phyloP scores from a whole-genome alignment of 2,888 invertebrate species.

The Blera fallax region DNA sequence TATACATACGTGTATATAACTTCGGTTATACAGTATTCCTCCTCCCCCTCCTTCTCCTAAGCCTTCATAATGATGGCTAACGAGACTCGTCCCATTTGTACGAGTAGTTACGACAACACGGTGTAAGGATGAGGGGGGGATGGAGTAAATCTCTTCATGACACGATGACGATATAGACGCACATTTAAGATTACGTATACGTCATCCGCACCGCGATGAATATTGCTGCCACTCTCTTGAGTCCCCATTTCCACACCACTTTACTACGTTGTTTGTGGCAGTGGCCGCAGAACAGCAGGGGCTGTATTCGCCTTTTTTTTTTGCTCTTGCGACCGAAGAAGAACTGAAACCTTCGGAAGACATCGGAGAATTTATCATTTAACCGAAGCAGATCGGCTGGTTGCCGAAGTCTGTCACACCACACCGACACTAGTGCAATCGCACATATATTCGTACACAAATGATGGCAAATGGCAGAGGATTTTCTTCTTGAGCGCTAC shows the following conservation, averaged over 20 bases:
- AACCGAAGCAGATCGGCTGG: conserved; percentile 11
- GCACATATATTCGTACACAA: neutral
- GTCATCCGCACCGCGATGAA: conserved; percentile 46
- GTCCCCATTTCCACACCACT: conserved; percentile 32
- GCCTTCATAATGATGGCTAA: conserved; percentile 63
- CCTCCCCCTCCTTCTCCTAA: neutral
- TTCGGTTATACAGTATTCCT: conserved; percentile 21
- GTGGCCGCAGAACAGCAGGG: conserved; percentile 25
- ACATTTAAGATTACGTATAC: conserved; percentile 66
- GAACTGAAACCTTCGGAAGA: conserved; percentile 30
- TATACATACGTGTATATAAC: neutral
- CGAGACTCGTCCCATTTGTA: conserved; percentile 47
- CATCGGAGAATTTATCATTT: conserved; percentile 4
- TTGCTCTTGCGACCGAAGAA: conserved; percentile 29
- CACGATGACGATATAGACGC: conserved; percentile 57
- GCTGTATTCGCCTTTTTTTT: conserved; percentile 4
- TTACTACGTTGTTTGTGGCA: conserved; percentile 33
- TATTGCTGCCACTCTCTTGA: conserved; percentile 44
- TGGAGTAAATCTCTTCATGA: conserved; percentile 52
- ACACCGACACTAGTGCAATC: conserved; percentile 20
- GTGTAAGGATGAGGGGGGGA: neutral
- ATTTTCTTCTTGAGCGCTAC: conserved; percentile 23
- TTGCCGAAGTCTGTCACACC: conserved; percentile 32
- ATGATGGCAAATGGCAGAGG: conserved; percentile 18
- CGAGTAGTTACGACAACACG: neutral